phyloP scores from a whole-genome alignment of 2,888 invertebrate species.

The Protophormia terraenovae region DNA sequence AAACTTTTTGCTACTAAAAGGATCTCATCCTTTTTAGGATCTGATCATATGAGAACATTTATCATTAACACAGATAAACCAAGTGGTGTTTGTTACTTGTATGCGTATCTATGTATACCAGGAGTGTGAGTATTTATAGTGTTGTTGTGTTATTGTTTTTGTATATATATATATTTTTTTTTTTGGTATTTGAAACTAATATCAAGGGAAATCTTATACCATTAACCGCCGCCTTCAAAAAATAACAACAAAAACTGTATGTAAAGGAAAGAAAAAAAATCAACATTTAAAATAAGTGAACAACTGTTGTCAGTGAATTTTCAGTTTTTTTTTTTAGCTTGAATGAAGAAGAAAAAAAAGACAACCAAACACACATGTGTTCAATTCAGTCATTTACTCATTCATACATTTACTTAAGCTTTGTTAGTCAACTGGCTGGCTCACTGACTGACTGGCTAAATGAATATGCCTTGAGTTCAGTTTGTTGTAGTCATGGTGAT shows the following conservation, averaged over 20 bases:
- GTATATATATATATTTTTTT: not conserved
- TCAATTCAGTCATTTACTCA: slow-evolving; percentile 39
- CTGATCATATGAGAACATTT: slow-evolving; percentile 39
- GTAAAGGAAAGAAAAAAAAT: slow-evolving; percentile 1
- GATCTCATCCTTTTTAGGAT: slow-evolving; percentile 18
- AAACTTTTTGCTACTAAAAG: not conserved
- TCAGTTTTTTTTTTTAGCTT: not conserved
- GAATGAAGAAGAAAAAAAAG: no score
- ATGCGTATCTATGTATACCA: not conserved
- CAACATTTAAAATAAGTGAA: slow-evolving; percentile 53
- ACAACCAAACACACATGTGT: slow-evolving; percentile 44
- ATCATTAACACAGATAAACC: slow-evolving; percentile 61
- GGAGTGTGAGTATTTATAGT: slow-evolving; percentile 8
- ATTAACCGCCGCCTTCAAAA: slow-evolving; percentile 63
- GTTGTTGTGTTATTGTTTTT: slow-evolving; percentile 24
- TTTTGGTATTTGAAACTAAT: slow-evolving; percentile 49
- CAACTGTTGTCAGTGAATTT: slow-evolving; percentile 63
- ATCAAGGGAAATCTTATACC: slow-evolving; percentile 66
- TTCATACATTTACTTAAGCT: slow-evolving; percentile 37
- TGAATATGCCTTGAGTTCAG: slow-evolving; percentile 36
- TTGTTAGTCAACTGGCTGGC: slow-evolving; percentile 24
- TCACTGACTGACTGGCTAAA: slow-evolving; percentile 25
- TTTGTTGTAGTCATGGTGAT: slow-evolving; percentile 76
- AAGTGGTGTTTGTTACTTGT: slow-evolving; percentile 53
- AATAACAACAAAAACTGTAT: slow-evolving; percentile 11